Conservation (phyloP, 2,113 vertebrate genomes). For the Coracopsis vasa region DNA sequence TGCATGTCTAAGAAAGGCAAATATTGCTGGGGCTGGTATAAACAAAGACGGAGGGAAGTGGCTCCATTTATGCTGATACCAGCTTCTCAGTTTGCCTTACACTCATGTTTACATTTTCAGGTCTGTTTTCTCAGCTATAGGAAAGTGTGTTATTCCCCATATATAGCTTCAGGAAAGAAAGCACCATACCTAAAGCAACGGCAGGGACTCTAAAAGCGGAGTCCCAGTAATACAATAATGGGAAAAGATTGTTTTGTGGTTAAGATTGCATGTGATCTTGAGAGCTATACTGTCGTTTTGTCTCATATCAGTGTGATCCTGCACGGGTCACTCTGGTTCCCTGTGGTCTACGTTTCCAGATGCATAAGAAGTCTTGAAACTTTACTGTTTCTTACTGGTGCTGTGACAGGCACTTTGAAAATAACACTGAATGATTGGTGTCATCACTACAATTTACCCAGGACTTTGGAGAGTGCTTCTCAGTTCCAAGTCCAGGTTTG, state of each 20-base stretch:
- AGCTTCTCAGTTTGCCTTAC: background rate
- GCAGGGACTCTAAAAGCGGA: background rate
- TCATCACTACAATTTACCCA: background rate
- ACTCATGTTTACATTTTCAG: background rate
- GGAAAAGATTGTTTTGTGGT: background rate
- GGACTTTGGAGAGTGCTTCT: background rate
- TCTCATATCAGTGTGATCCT: background rate
- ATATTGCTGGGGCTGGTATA: background rate
- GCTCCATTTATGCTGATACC: background rate
- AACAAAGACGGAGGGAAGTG: background rate
- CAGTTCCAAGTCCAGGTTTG: background rate
- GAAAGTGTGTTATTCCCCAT: background rate
- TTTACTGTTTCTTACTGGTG: background rate
- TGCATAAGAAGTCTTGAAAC: background rate
- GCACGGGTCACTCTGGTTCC: background rate
- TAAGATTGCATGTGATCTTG: background rate
- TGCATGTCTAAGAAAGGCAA: constrained; percentile 51
- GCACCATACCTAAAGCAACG: background rate
- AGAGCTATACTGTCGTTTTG: rapidly evolving
- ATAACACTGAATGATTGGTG: background rate
- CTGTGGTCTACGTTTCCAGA: background rate
- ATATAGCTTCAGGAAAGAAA: background rate
- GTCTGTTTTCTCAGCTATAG: background rate
- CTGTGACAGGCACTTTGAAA: background rate
- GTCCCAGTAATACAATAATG: background rate